Conservation (phyloP, 92 coral and sea anemone species). For the Micromussa lordhowensis region DNA sequence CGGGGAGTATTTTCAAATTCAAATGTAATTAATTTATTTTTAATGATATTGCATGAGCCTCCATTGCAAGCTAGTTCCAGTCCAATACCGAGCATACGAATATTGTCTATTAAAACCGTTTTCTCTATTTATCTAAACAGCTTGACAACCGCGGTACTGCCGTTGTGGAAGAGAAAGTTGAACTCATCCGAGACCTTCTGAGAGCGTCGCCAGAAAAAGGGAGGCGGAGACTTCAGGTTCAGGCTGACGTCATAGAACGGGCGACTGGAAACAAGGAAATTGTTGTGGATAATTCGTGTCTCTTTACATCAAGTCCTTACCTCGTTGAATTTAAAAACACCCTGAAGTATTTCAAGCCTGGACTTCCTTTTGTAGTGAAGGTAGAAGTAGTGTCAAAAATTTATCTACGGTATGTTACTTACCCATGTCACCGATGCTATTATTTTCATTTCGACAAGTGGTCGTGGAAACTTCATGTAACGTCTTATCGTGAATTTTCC, state of each 20-base stretch:
- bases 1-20: too few relatives aligned
- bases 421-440: too few relatives aligned
- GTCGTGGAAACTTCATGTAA: too few relatives aligned
- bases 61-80: too few relatives aligned
- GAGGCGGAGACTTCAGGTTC: constrained; percentile 64
- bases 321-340: constrained; percentile 75
- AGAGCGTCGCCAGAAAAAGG: constrained; percentile 85
- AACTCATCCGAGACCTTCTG: constrained; percentile 38
- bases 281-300: constrained; percentile 69
- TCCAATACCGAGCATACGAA: too few relatives aligned
- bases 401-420: too few relatives aligned
- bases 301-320: constrained; percentile 77
- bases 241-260: constrained; percentile 81
- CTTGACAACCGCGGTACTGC: constrained; percentile 21
- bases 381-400: too few relatives aligned
- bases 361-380: constrained; percentile 80
- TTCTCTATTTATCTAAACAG: not conserved
- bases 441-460: too few relatives aligned
- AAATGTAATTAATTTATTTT: too few relatives aligned
- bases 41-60: too few relatives aligned
- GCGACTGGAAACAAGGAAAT: constrained; percentile 79
- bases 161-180: constrained; percentile 11
- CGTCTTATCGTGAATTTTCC: too few relatives aligned
- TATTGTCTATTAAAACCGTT: too few relatives aligned
- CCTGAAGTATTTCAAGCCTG: constrained; percentile 84